A percentile compares a stretch with the other conserved stretches of the same genome.
Evolutionary conservation across 2,113 vertebrate genomes (phyloP).

Genomic region (Oriolus oriolus): DNA sequence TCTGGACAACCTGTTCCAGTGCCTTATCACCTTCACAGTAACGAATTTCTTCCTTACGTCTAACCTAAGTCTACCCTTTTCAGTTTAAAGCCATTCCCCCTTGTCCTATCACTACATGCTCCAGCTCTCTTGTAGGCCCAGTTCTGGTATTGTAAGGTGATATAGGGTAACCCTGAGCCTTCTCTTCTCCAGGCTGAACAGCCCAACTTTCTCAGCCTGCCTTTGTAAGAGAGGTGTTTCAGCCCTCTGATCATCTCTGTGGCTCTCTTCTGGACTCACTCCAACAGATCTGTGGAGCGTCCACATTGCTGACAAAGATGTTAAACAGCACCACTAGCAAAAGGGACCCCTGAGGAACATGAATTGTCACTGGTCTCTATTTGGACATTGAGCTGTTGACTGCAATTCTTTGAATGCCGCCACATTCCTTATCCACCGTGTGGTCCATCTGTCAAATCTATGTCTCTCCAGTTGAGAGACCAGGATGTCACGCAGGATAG

Average conservation of each 20-base stretch:
- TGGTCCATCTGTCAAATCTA: not conserved
- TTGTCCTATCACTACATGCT: not conserved
- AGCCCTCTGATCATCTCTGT: not conserved
- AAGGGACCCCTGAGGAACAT: not conserved
- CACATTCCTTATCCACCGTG: not conserved
- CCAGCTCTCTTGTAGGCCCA: not conserved
- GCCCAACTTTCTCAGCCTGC: not conserved
- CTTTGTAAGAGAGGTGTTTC: not conserved
- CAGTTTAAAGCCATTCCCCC: not conserved
- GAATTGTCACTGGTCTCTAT: not conserved
- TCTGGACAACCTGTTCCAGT: not conserved
- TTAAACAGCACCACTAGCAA: not conserved
- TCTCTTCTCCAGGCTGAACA: not conserved
- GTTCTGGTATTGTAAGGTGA: not conserved
- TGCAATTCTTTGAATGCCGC: not conserved
- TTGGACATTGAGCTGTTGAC: not conserved
- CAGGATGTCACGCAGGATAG: not conserved
- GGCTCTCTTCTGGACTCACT: not conserved
- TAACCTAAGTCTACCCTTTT: not conserved
- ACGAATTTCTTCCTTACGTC: not conserved
- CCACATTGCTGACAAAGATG: not conserved
- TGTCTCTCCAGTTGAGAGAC: not conserved
- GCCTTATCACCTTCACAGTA: not conserved
- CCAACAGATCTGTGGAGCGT: not conserved
- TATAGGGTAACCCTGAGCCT: not conserved